Evolutionary conservation across 2,888 invertebrate species (phyloP), one percentile per base, ranked within the genome.

Genomic region (Diarsia rubi): DNA sequence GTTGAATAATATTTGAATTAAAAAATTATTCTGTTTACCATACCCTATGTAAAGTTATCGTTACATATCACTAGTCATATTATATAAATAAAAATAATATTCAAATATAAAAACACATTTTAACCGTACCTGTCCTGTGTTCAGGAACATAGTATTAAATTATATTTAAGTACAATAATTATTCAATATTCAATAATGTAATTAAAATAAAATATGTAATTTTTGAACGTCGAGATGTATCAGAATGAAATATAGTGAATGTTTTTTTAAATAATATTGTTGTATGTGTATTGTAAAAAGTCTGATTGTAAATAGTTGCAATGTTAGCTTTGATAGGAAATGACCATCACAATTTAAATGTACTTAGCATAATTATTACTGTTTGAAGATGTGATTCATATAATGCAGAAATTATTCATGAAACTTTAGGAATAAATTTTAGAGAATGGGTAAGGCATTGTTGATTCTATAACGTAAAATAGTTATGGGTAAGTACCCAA

Each of bases 1-100:
- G 78, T 86, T 78, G 71, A 83, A 78, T 82, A 82, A 84, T 81
- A 81, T 70, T 84, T 88, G 78, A 88, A 78, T 79, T 78, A 75
- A 81, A 85, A 27, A 81, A 82, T 78, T 80, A 84, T 85, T 88
- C 87, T 88, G 87, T 92, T 92, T 94, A 95, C 94, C 94, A 95
- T 91, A 91, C 89, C 90, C 90, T 93, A 92, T 93, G 92, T 94
- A 94, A 92, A 94, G 94, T 95, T 95, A 94, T 95, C 94, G 92
- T 95, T 93, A 95, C 96, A 96, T 96, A 96, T 96, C 95, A 96
- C 96, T 96, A 96, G 96, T 96, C 96, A 96, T 94, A 94, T 92
- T 92, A 90, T 91, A 88, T 86, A 91, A 91, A 91, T 75, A 92
- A 91, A 92, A 89, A 90, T 91, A 89, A 90, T 89, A 89, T 91